Conservation (phyloP, 2,797 vertebrate genomes). For the Anomalospiza imberbis region DNA sequence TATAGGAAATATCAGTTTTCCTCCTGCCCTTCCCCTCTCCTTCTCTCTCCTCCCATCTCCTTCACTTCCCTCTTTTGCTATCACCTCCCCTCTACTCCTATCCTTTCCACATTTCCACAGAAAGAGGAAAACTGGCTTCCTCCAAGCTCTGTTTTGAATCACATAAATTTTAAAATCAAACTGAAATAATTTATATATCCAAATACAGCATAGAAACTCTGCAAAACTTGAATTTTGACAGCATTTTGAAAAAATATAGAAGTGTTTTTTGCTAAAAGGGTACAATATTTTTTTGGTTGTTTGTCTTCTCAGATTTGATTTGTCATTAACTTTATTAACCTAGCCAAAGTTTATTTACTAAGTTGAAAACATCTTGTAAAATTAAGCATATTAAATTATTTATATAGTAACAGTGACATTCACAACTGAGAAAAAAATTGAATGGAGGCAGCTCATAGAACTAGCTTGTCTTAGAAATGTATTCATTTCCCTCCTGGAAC, state of each 20-base stretch:
- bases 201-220: background rate
- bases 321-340: background rate
- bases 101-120: background rate
- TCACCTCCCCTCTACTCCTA: background rate
- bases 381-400: background rate
- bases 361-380: background rate
- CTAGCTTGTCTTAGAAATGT: background rate
- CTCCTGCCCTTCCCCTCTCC: rapidly evolving
- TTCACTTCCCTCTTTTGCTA: too few species aligned
- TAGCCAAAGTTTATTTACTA: background rate
- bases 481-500: background rate
- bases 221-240: background rate
- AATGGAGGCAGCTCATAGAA: background rate
- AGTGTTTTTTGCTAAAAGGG: rapidly evolving
- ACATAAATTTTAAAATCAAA: background rate
- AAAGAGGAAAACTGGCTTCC: background rate
- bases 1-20: background rate
- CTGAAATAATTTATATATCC: background rate
- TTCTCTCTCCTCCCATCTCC: background rate
- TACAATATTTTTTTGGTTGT: background rate
- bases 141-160: background rate
- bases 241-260: background rate
- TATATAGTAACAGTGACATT: background rate
- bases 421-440: background rate
- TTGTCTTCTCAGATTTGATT: background rate